Conservation (phyloP, 92 coral and sea anemone species). For the Desmophyllum pertusum region DNA sequence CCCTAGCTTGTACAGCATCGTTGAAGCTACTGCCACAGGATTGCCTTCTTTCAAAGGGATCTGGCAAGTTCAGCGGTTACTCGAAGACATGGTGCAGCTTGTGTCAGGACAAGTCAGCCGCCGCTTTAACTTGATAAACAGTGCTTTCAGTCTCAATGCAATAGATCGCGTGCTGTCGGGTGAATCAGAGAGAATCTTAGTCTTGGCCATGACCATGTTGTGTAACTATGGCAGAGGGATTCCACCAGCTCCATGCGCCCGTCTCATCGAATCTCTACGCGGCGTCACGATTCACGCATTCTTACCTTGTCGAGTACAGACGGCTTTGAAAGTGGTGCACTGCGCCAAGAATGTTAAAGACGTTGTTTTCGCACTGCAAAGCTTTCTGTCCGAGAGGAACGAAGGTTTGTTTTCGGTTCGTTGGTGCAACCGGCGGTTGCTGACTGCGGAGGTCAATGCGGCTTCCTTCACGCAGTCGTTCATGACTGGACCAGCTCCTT, state of each 20-base stretch:
- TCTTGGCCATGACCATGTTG: constrained; percentile 83
- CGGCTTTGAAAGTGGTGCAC: constrained; percentile 50
- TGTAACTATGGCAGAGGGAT: constrained; percentile 89
- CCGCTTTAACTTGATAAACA: constrained; percentile 67
- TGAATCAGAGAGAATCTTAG: constrained; percentile 80
- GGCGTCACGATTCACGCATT: constrained; percentile 41
- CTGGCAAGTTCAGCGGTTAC: constrained; percentile 63
- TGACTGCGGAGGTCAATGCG: constrained; percentile 37
- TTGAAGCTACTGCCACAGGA: constrained; percentile 54
- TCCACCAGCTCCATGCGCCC: constrained; percentile 32
- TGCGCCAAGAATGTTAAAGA: constrained; percentile 51
- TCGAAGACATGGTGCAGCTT: constrained; percentile 66
- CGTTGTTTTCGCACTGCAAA: constrained; percentile 56
- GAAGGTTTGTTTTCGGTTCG: constrained; percentile 54
- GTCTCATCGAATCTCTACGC: constrained; percentile 42
- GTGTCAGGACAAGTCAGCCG: constrained; percentile 66
- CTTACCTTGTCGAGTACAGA: constrained; percentile 54
- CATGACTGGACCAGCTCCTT: constrained; percentile 12
- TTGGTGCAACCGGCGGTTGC: constrained; percentile 47
- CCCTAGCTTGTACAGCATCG: constrained; percentile 41
- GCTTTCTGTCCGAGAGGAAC: constrained; percentile 38
- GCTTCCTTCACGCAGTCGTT: constrained; percentile 44
- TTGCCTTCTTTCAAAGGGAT: constrained; percentile 46
- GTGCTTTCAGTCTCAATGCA: constrained; percentile 59
- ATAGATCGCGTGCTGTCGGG: constrained; percentile 52